Evolutionary conservation across 1,140 invertebrate species (phyloP), one percentile per base, ranked within the genome.

Genomic region (Neotoxoptera formosana): DNA sequence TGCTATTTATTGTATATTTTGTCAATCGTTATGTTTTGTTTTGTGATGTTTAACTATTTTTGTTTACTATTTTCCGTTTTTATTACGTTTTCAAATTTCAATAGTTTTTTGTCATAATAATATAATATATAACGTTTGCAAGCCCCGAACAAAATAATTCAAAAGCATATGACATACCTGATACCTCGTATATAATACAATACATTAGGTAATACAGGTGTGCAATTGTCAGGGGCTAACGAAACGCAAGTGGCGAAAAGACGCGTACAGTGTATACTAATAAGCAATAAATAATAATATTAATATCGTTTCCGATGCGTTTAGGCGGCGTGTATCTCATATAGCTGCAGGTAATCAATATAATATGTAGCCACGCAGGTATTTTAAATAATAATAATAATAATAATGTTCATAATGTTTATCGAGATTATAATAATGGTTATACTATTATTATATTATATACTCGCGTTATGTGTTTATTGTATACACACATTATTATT

Each of bases 331-430:
- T 7, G 7, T 17, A 76, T n/a, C n/a, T n/a, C 60, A 76, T 76
- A 76, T 17, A 76, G 21, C 60, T 76, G 14, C n/a, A 76, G 0
- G 41, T 45, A 83, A 0, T 20, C 25, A 45, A 84, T 84, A 23
- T n/a, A 23, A 83, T 83, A 25, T 23, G 36, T 36, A 36, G 7
- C 20, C 36, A 7, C 41, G 23, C 21, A 11, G 9, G 8, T 84
- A 51, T 88, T 88, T 89, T 21, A 53, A 89, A 56, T 25, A 25
- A 76, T 60, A 53, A 20, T 88, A 88, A 56, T 45, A 89, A 56
- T 25, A 25, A 76, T 60, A 53, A 20, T 88, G 53, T 56, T 45
- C 67, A 41, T 30, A 67, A 30, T n/a, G 30, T 45, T 67, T 67
- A 67, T 90, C 56, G 36, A 90, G 21, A 56, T 89, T 89, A 89